Evolutionary conservation across 2,888 invertebrate species (phyloP), one percentile per base, ranked within the genome.

Genomic region (Mythimna impura): DNA sequence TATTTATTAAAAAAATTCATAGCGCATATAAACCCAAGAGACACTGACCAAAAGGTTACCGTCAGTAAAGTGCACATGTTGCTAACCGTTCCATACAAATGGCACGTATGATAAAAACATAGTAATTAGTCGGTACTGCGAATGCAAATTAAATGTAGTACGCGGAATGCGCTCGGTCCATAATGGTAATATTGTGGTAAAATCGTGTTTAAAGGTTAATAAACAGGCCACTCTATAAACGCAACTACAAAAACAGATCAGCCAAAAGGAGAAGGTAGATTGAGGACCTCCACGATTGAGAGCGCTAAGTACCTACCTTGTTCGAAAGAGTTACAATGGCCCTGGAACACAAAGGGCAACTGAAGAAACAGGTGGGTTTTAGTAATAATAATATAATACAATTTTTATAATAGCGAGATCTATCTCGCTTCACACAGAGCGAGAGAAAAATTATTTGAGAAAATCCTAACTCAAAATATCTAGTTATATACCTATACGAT

Each of bases 71-170:
- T 50, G 43, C 36, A 25, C 43, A 62, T 50, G 36, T 47, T 47
- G 4, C 22, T 25, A 43, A 65, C 52, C 54, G n/a, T 62, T 62
- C 10, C 22, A 58, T 36, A 73, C 57, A 71, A 80, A 82, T 82
- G 50, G 14, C 34, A 25, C 2, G 52, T 43, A 71, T 69, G 64
- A 71, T 78, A 80, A 71, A 78, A 84, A 80, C 65, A 71, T 68
- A 81, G 71, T 66, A 72, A 81, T 78, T 81, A 81, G 64, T 54
- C 25, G 47, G 58, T 68, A 71, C 70, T 52, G 63, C 40, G 66
- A 84, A 84, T 74, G 82, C 74, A 81, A 82, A 84, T 81, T 84
- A 68, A 61, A 60, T 73, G 61, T 54, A 69, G 64, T 57, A 50
- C 40, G 50, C 9, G 22, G 64, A 57, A 70, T 74, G 66, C 43